phyloP scores from a whole-genome alignment of 1,140 invertebrate species.

The Adelges cooleyi region DNA sequence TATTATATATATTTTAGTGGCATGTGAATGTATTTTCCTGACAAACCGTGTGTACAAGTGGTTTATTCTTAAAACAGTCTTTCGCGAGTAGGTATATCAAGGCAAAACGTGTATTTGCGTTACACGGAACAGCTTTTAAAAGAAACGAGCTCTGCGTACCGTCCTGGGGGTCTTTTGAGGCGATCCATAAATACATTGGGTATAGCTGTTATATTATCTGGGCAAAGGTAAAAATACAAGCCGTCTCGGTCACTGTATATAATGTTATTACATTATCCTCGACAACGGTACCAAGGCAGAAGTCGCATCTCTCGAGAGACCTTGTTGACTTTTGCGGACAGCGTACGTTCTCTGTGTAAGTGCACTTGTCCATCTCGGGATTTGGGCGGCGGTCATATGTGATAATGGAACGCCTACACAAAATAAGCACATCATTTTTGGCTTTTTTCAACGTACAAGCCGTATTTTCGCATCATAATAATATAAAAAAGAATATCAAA shows the following conservation, averaged over 20 bases:
- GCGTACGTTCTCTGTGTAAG: background rate
- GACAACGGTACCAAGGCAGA: background rate
- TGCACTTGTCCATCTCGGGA: background rate
- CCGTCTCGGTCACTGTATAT: background rate
- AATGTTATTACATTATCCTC: slow-evolving; percentile 1
- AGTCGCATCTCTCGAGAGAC: slow-evolving; percentile 15
- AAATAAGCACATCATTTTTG: too few species aligned
- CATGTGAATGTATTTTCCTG: too few species aligned
- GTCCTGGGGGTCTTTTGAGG: background rate
- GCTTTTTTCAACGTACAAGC: too few species aligned
- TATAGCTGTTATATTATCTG: slow-evolving; percentile 18
- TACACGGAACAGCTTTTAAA: slow-evolving; percentile 19
- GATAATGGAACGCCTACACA: too few species aligned
- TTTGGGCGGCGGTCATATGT: too few species aligned
- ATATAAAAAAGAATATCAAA: too few species aligned
- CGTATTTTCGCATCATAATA: too few species aligned
- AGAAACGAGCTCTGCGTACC: background rate
- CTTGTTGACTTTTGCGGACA: background rate
- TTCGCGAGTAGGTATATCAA: too few species aligned
- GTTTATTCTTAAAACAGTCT: too few species aligned
- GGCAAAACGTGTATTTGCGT: too few species aligned
- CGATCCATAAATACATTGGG: slow-evolving; percentile 16
- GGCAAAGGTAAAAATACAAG: slow-evolving; percentile 1
- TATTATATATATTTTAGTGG: too few species aligned
- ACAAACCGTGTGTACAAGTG: too few species aligned